Evolutionary conservation across 2,113 vertebrate species (phyloP).

Genomic region (Rhineura floridana): DNA sequence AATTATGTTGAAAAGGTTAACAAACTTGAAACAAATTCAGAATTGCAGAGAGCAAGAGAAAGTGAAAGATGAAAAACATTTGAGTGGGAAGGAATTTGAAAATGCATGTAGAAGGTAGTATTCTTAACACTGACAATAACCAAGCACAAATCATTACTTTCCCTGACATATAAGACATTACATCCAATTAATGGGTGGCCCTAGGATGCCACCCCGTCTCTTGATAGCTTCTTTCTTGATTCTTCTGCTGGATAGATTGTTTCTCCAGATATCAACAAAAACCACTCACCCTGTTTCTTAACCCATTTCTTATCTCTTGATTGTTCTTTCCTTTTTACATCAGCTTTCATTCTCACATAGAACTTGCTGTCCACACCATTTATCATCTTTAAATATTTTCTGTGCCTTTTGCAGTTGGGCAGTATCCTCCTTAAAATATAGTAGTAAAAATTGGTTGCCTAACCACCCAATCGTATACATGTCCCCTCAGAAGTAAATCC

Average conservation of each 20-base stretch:
- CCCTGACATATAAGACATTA: slow-evolving; percentile 20
- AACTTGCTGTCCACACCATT: not conserved
- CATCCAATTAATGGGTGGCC: too few species aligned
- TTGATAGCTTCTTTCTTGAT: slow-evolving; percentile 48
- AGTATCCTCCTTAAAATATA: not conserved
- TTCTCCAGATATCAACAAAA: not conserved
- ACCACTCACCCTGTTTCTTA: not conserved
- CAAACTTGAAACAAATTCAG: slow-evolving; percentile 23
- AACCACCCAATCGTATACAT: too few species aligned
- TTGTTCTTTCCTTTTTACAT: not conserved
- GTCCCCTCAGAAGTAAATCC: too few species aligned
- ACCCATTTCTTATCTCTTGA: not conserved
- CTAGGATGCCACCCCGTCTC: slow-evolving; percentile 26
- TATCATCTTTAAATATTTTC: not conserved
- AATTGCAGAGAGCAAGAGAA: slow-evolving; percentile 29
- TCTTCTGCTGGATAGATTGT: slow-evolving; percentile 35
- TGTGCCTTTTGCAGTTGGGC: not conserved
- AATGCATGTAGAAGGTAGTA: slow-evolving; percentile 19
- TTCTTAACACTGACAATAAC: not conserved
- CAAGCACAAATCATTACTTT: slow-evolving; percentile 5
- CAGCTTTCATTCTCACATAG: not conserved
- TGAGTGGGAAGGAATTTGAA: slow-evolving; percentile 24
- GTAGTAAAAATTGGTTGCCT: not conserved
- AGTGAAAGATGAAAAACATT: not conserved
- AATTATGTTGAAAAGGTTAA: slow-evolving; percentile 16